These are phyloP conservation scores for Sebastes dallii DNA, from an alignment of 2,797 vertebrate species.

Conservation along the genomic window DNA sequence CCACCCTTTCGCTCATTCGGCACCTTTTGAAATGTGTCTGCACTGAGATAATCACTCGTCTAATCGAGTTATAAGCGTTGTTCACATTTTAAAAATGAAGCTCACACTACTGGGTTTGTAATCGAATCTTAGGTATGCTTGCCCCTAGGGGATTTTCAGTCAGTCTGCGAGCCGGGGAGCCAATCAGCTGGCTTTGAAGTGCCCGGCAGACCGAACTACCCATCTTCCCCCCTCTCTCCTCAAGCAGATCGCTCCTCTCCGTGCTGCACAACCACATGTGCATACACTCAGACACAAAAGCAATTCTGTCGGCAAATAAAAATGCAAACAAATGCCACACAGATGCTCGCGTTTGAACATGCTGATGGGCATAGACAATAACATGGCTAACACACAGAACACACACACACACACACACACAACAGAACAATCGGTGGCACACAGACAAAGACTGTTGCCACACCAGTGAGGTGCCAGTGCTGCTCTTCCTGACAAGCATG, in stretches of 20 bases:
- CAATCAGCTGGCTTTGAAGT: conserved; percentile 74
- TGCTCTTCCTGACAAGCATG: conserved; percentile 14
- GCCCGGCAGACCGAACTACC: conserved; percentile 50
- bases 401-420: conserved; percentile 1
- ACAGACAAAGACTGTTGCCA: conserved; percentile 40
- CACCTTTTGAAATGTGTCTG: conserved; percentile 48
- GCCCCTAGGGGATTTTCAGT: conserved; percentile 54
- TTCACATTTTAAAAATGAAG: conserved; percentile 68
- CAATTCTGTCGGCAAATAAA: conserved; percentile 57
- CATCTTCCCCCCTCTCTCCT: conserved; percentile 34
- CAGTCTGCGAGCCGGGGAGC: conserved; percentile 50
- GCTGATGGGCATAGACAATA: conserved; percentile 30
- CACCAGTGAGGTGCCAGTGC: conserved; percentile 11
- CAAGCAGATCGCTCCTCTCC: conserved; percentile 29
- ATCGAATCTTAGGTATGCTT: conserved; percentile 74
- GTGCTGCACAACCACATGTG: conserved; percentile 34
- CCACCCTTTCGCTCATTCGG: neutral
- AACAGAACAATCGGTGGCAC: conserved; percentile 50
- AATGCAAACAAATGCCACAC: conserved; percentile 57
- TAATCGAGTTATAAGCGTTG: conserved; percentile 63
- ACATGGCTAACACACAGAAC: conserved; percentile 1
- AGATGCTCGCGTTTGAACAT: conserved; percentile 54
- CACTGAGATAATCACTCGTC: conserved; percentile 61
- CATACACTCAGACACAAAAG: conserved; percentile 61
- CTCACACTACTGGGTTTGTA: conserved; percentile 75